These are phyloP conservation scores for Ochropacha duplaris DNA, from an alignment of 2,888 invertebrate species.

Conservation along the genomic window DNA sequence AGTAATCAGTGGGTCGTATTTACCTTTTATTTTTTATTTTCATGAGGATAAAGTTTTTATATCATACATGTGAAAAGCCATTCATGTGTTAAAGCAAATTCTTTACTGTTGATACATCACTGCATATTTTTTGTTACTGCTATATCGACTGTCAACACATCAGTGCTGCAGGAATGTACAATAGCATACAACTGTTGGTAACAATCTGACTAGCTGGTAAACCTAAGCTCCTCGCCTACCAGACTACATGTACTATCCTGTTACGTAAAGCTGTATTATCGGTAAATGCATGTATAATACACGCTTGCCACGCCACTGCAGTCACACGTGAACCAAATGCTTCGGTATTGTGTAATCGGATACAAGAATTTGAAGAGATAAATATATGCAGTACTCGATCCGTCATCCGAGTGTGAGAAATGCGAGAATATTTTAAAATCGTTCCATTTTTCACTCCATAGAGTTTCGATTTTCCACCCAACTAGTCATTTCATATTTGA, in stretches of 20 bases:
- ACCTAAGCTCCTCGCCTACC: constrained; percentile 15
- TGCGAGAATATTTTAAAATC: constrained; percentile 17
- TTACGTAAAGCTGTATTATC: constrained; percentile 30
- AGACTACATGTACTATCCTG: constrained; percentile 30
- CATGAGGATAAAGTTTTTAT: background rate
- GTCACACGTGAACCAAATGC: constrained; percentile 1
- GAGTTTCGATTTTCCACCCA: constrained; percentile 35
- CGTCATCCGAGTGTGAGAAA: background rate
- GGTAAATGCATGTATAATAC: constrained; percentile 4
- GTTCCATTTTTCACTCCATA: constrained; percentile 28
- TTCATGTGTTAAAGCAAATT: background rate
- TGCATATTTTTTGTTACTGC: background rate
- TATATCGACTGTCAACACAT: background rate
- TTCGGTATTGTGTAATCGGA: constrained; percentile 10
- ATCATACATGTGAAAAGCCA: background rate
- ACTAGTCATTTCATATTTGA: constrained; percentile 27
- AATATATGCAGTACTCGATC: constrained; percentile 9
- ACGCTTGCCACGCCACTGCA: constrained; percentile 3
- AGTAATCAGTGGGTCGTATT: no score
- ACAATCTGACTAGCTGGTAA: constrained; percentile 21
- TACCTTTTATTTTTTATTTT: no score
- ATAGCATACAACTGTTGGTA: background rate
- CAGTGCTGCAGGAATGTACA: background rate
- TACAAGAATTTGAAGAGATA: constrained; percentile 13
- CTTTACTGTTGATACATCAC: background rate